Evolutionary conservation across 2,797 vertebrate genomes (phyloP), one percentile per base, ranked within the genome.

Genomic region (Spheniscus humboldti): DNA sequence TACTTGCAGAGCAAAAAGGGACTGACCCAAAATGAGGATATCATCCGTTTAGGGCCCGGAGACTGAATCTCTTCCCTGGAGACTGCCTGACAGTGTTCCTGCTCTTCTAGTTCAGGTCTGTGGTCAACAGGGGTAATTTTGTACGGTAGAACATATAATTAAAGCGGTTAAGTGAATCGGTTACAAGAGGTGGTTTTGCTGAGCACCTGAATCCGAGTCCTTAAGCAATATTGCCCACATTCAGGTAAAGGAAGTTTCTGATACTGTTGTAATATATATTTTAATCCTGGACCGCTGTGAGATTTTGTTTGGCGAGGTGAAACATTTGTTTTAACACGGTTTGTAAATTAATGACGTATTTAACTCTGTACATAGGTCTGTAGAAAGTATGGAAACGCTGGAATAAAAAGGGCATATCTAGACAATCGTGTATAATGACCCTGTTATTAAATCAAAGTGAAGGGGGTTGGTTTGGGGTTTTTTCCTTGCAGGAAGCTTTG

Each of bases 341-440:
- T 96, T 97, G 90, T 96, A 96, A 91, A 92, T 82, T 57, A 92
- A 90, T 30, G 77, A 60, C 8, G 10, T 97, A 80, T 96, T 96
- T 95, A 94, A 94, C 95, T 96, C 33, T 97, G 93, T 97, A 88
- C 81, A 66, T 88, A 90, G 91, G 64, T 43, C 93, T 93, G 86
- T 62, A 81, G 95, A 79, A 92, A 80, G 73, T 72, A 33, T 7
- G 10, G 86, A 94, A 94, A 92, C 90, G 63, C 88, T 97, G 95
- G 96, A 97, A 95, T 89, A 77, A 95, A 95, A 74, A 88, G 92
- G 95, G 95, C 92, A 47, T 90, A 84, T 74, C 47, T 11, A 53
- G 93, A 95, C 76, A 53, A 19, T 41, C 6, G 7, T 75, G 64
- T 71, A 48, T 62, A 82, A 59, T 3, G 78, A 86, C 12, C 48